phyloP scores from a whole-genome alignment of 2,113 vertebrate species.

The Poicephalus meyeri region DNA sequence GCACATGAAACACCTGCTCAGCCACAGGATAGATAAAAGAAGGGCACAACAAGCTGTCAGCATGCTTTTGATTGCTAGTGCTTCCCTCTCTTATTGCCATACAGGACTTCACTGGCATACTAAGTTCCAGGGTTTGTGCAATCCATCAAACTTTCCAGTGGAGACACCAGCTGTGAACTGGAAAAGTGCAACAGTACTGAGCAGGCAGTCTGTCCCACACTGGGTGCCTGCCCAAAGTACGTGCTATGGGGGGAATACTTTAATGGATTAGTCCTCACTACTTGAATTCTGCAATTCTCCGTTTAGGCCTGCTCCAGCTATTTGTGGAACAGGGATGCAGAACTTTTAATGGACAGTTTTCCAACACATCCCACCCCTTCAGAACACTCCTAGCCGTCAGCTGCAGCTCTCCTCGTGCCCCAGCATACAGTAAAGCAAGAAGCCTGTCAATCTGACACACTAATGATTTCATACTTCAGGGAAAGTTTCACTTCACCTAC shows the following conservation, averaged over 20 bases:
- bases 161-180: neutral
- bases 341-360: neutral
- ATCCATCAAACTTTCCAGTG: neutral
- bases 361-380: neutral
- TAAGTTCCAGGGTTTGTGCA: neutral
- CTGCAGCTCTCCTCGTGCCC: neutral
- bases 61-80: neutral
- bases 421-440: neutral
- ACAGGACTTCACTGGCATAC: neutral
- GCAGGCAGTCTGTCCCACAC: neutral
- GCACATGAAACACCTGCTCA: conserved; percentile 95
- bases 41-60: neutral
- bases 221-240: neutral
- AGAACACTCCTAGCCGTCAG: neutral
- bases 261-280: neutral
- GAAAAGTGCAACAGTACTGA: neutral
- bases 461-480: neutral
- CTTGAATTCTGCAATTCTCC: neutral
- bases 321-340: neutral
- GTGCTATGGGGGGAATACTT: neutral
- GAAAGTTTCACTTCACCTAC: neutral
- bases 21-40: neutral
- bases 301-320: neutral
- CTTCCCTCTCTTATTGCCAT: neutral
- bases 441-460: neutral